These are phyloP conservation scores for Heliothis peltigera DNA, from an alignment of 2,888 invertebrate species.

Conservation along the genomic window DNA sequence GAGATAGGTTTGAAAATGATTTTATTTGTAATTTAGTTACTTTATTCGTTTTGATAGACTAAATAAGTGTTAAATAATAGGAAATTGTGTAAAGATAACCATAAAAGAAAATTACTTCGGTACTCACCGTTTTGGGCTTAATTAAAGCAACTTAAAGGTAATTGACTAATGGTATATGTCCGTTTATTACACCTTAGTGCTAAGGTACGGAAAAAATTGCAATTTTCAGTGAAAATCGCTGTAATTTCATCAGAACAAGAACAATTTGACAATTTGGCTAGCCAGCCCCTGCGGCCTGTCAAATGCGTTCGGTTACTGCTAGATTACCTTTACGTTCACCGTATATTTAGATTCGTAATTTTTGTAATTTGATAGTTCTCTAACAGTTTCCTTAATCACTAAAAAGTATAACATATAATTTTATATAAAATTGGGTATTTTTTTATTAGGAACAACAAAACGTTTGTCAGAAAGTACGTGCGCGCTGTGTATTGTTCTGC, in stretches of 20 bases:
- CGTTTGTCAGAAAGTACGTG: too few species aligned
- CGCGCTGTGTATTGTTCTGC: too few species aligned
- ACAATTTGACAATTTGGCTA: neutral
- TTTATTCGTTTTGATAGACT: constrained; percentile 43
- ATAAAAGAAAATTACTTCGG: constrained; percentile 29
- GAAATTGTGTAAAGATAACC: constrained; percentile 40
- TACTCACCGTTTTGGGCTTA: constrained; percentile 46
- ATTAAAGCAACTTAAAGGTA: constrained; percentile 29
- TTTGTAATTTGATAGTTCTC: neutral
- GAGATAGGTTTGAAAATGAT: constrained; percentile 36
- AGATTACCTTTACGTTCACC: neutral
- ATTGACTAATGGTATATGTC: neutral
- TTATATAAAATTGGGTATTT: too few species aligned
- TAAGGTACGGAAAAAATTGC: neutral
- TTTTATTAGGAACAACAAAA: too few species aligned
- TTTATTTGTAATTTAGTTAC: constrained; percentile 53
- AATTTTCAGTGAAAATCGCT: neutral
- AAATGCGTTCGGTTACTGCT: constrained; percentile 43
- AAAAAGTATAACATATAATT: too few species aligned
- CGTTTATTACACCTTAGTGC: neutral
- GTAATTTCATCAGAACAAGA: neutral
- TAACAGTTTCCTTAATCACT: too few species aligned
- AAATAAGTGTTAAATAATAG: constrained; percentile 43
- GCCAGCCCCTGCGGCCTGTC: constrained; percentile 25
- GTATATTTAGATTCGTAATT: neutral